Evolutionary conservation across 1,140 invertebrate species (phyloP), one percentile per base, ranked within the genome.

Genomic region (Megathymus violae): DNA sequence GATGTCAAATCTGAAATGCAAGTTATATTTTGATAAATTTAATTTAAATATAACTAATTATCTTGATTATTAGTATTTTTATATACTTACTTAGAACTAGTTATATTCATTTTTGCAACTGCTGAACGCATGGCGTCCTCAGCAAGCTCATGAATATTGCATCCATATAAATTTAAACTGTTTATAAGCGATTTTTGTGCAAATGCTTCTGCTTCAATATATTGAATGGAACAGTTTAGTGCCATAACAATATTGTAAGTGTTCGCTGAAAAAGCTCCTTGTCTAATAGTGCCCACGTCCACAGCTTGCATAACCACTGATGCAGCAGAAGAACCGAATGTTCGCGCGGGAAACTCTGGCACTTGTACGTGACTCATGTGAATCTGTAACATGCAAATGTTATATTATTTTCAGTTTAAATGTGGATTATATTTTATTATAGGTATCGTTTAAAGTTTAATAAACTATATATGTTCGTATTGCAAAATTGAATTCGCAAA

Each of bases 261-360:
- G 61, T 93, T 93, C 0, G 94, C 93, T 34, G 92, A 93, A 74
- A 96, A 96, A 0, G 95, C 94, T 4, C 94, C 91, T 25, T 91
- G 81, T 1, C 89, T 85, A 11, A 96, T 93, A 1, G 81, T 85
- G 15, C 87, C 80, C 1, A 95, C 93, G 63, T 88, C 84, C 10
- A 94, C 91, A 56, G 92, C 85, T 27, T 92, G 87, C 79, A 96
- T 92, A 9, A 84, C 85, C 34, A 96, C 91, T 44, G 93, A 92
- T 0, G 93, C 93, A 4, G 93, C 91, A 1, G 92, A 92, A 1
- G 94, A 94, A 19, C 93, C 93, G 67, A 96, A 96, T 0, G 94
- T 92, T 48, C 91, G 89, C 7, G 82, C 80, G 15, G 94, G 93
- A 34, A 96, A 76, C 69, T 93, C 92, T 11, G 91, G 78, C 10